Percentiles rank a stretch among this genome's conserved stretches.
These are phyloP conservation scores for Orientallactaga sibirica DNA, from an alignment of 2,797 vertebrate genomes.

Conservation along the genomic window DNA sequence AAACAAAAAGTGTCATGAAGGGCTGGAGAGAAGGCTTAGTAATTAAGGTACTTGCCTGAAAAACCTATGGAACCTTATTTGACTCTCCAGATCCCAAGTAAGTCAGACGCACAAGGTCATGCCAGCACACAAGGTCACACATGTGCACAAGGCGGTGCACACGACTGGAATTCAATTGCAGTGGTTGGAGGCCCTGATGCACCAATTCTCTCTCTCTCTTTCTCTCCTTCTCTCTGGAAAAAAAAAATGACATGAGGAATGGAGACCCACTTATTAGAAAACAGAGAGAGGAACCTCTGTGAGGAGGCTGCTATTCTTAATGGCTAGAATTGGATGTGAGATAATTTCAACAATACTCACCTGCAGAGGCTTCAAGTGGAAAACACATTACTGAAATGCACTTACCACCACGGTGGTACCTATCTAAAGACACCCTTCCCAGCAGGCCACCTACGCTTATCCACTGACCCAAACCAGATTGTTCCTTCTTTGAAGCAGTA, in stretches of 20 bases:
- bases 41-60: too few relatives aligned
- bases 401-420: not conserved
- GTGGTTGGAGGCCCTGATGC: too few relatives aligned
- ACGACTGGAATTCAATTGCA: too few relatives aligned
- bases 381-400: conserved; percentile 28
- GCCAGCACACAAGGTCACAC: too few relatives aligned
- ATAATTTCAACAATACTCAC: conserved; percentile 35
- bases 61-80: too few relatives aligned
- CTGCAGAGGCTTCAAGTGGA: conserved; percentile 32
- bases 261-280: conserved; percentile 3
- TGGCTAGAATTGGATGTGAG: conserved; percentile 52
- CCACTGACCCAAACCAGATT: not conserved
- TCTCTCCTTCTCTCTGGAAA: too few relatives aligned
- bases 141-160: too few relatives aligned
- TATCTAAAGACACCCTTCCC: conserved; percentile 44
- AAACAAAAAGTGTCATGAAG: not conserved
- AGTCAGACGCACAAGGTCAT: too few relatives aligned
- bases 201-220: too few relatives aligned
- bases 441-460: not conserved
- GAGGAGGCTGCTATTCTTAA: not conserved
- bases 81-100: too few relatives aligned
- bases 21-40: too few relatives aligned
- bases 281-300: not conserved
- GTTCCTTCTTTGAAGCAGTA: not conserved
- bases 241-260: not conserved